A percentile compares a stretch with the other conserved stretches of the same genome.
Conservation (phyloP, 1,140 invertebrate species). For the Charaxes varanes region DNA sequence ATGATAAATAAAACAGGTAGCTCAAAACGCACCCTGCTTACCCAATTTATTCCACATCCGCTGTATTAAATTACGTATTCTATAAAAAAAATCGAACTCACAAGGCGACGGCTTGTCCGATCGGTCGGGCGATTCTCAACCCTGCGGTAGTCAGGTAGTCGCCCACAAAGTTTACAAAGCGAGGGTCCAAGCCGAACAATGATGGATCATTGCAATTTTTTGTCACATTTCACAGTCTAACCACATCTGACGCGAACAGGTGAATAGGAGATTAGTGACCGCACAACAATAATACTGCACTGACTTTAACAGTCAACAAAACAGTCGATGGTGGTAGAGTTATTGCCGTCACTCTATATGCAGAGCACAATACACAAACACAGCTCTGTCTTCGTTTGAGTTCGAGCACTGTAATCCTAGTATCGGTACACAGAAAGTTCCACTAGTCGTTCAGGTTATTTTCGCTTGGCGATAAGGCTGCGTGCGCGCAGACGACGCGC, state of each 20-base stretch:
- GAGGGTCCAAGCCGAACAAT: conserved; percentile 39
- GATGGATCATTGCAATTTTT: conserved; percentile 63
- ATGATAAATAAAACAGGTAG: conserved; percentile 63
- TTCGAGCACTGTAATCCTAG: conserved; percentile 62
- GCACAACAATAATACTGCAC: conserved; percentile 65
- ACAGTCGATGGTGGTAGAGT: conserved; percentile 55
- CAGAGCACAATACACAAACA: conserved; percentile 28
- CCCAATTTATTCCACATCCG: conserved; percentile 70
- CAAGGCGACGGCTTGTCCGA: conserved; percentile 52
- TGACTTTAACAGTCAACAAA: no score
- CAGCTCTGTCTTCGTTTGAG: conserved; percentile 29
- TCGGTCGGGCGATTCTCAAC: conserved; percentile 40
- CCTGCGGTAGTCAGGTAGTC: conserved; percentile 59
- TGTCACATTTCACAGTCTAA: conserved; percentile 69
- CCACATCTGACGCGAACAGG: conserved; percentile 55
- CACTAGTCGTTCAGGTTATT: conserved; percentile 32
- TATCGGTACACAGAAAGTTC: conserved; percentile 24
- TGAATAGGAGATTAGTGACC: conserved; percentile 62
- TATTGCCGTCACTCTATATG: conserved; percentile 28
- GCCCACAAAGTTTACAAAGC: conserved; percentile 63
- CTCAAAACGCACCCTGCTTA: conserved; percentile 59
- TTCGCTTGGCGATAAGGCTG: conserved; percentile 36
- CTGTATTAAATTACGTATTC: conserved; percentile 60
- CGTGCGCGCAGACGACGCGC: conserved; percentile 52
- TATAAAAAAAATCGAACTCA: conserved; percentile 54